Percentiles rank a stretch among this genome's conserved stretches.
These are phyloP conservation scores for Melanogrammus aeglefinus DNA, from an alignment of 2,797 vertebrate species.

Conservation along the genomic window DNA sequence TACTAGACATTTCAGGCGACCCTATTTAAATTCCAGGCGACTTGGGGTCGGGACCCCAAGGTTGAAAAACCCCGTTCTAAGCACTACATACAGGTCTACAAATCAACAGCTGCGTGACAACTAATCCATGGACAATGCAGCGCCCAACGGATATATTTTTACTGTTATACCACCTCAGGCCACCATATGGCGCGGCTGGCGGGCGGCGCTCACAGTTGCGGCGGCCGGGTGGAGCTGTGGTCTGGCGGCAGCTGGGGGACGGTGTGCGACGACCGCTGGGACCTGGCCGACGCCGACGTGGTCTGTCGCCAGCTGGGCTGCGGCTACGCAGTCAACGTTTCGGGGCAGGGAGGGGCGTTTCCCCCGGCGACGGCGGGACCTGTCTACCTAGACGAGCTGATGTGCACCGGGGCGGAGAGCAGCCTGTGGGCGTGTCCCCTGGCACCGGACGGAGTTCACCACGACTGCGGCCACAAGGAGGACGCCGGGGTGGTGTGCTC, in stretches of 20 bases:
- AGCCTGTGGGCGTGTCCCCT: constrained; percentile 67
- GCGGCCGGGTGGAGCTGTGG: constrained; percentile 73
- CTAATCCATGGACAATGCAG: neutral
- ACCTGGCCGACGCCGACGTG: constrained; percentile 57
- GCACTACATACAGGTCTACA: neutral
- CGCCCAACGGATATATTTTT: neutral
- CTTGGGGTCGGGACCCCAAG: too few species aligned
- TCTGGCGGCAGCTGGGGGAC: constrained; percentile 56
- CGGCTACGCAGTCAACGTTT: constrained; percentile 61
- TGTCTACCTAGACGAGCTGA: constrained; percentile 67
- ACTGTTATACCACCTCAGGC: constrained; percentile 36
- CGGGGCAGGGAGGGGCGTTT: constrained; percentile 56
- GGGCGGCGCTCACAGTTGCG: constrained; percentile 52
- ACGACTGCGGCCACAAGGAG: constrained; percentile 76
- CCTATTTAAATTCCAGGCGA: too few species aligned
- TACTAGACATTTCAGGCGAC: too few species aligned
- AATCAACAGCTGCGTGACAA: too few species aligned
- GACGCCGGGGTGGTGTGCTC: constrained; percentile 74
- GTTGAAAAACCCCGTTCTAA: too few species aligned
- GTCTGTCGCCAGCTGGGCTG: constrained; percentile 71
- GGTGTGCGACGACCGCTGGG: constrained; percentile 73
- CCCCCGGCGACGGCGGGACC: constrained; percentile 52
- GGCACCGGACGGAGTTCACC: neutral
- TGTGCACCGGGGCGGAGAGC: constrained; percentile 66
- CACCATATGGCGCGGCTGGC: constrained; percentile 36